Conservation (phyloP, 2,113 vertebrate species). For the Saimiri boliviensis region DNA sequence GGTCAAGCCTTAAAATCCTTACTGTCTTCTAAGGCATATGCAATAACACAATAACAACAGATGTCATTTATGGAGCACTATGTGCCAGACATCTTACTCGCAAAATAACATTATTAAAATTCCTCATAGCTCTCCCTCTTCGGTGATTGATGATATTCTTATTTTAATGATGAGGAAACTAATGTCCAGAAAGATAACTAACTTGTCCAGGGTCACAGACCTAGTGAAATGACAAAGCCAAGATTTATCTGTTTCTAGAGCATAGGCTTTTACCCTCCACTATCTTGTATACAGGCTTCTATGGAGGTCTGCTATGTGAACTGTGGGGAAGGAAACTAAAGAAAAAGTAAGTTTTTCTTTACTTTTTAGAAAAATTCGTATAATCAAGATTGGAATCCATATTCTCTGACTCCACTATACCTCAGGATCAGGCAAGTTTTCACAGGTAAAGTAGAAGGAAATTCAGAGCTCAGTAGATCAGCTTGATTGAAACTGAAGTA, state of each 20-base stretch:
- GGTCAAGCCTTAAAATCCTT: background rate
- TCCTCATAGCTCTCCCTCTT: background rate
- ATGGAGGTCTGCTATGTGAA: background rate
- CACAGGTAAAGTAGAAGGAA: background rate
- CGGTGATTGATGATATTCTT: background rate
- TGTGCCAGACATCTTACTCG: background rate
- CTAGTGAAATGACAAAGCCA: background rate
- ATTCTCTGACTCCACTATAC: background rate
- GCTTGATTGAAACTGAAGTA: background rate
- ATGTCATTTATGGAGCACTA: background rate
- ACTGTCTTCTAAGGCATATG: background rate
- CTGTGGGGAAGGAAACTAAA: background rate
- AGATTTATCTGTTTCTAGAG: background rate
- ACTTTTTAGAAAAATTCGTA: background rate
- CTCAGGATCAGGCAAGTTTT: background rate
- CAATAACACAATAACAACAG: background rate
- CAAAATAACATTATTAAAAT: slow-evolving; percentile 38
- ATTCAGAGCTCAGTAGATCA: background rate
- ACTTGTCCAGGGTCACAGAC: background rate
- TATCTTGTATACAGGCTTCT: background rate
- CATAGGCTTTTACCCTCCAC: background rate
- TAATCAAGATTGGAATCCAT: background rate
- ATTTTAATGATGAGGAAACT: slow-evolving; percentile 42
- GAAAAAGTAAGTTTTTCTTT: background rate
- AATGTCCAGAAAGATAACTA: slow-evolving; percentile 17